These are phyloP conservation scores for Axis porcinus DNA, from an alignment of 2,113 vertebrate genomes.

Conservation along the genomic window DNA sequence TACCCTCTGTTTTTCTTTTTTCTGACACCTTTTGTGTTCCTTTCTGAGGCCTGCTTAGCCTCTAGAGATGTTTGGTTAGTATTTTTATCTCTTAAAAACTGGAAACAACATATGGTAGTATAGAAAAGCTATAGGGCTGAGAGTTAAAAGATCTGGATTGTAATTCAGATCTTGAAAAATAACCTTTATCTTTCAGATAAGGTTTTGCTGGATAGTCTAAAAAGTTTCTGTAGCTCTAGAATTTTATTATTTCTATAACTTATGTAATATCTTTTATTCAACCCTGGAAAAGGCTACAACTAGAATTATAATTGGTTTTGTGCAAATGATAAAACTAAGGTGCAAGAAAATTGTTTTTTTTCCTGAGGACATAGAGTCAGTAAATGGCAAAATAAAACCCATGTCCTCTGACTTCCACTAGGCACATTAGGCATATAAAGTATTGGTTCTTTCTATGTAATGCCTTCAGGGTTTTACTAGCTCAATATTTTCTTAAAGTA, in stretches of 20 bases:
- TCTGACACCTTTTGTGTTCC: background rate
- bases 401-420: background rate
- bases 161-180: background rate
- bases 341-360: background rate
- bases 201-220: background rate
- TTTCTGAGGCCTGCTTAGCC: background rate
- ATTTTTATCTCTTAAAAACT: background rate
- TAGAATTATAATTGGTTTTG: background rate
- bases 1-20: background rate
- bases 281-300: background rate
- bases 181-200: background rate
- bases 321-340: conserved; percentile 9
- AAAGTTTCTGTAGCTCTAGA: background rate
- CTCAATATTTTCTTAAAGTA: background rate
- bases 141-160: background rate
- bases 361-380: background rate
- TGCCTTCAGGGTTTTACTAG: background rate
- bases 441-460: background rate
- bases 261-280: background rate
- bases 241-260: background rate
- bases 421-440: background rate
- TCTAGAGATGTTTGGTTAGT: conserved; percentile 10
- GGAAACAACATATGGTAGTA: background rate
- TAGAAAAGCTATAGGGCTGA: background rate
- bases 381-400: background rate